Evolutionary conservation across 2,888 invertebrate species (phyloP).

Genomic region (Camptogramma bilineatum): DNA sequence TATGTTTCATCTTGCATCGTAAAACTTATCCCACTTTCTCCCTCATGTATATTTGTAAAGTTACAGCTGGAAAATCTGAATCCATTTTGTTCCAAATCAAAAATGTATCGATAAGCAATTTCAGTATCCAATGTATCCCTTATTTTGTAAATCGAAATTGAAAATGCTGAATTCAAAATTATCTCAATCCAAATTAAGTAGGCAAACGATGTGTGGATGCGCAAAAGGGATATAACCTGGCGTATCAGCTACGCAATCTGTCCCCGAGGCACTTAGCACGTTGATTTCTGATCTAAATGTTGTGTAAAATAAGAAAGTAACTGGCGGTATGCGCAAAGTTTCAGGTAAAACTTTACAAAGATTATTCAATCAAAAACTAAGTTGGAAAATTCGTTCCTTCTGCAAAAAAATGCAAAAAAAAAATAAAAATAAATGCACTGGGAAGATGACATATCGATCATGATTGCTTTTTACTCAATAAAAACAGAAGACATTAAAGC

Average conservation of each 20-base stretch:
- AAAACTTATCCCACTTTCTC: not conserved
- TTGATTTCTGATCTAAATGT: slow-evolving; percentile 38
- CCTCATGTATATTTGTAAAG: not conserved
- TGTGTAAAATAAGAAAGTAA: slow-evolving; percentile 36
- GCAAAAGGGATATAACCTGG: slow-evolving; percentile 25
- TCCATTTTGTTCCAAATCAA: not conserved
- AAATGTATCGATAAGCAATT: not conserved
- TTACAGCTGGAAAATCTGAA: not conserved
- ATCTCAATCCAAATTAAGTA: slow-evolving; percentile 22
- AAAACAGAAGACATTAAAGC: not conserved
- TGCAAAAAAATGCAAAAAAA: not conserved
- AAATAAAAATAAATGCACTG: not conserved
- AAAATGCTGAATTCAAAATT: slow-evolving; percentile 12
- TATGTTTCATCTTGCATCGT: not conserved
- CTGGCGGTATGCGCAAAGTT: slow-evolving; percentile 33
- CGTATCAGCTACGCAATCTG: slow-evolving; percentile 28
- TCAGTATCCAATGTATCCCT: slow-evolving; percentile 1
- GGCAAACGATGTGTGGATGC: slow-evolving; percentile 15
- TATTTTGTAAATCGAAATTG: slow-evolving; percentile 11
- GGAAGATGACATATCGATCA: not conserved
- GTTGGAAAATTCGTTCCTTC: not conserved
- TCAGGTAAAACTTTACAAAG: slow-evolving; percentile 7
- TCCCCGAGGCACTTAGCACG: slow-evolving; percentile 34
- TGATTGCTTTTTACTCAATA: not conserved
- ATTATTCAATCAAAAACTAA: too few species aligned